These are phyloP conservation scores for Oplegnathus fasciatus DNA, from an alignment of 2,113 vertebrate genomes.

Conservation along the genomic window DNA sequence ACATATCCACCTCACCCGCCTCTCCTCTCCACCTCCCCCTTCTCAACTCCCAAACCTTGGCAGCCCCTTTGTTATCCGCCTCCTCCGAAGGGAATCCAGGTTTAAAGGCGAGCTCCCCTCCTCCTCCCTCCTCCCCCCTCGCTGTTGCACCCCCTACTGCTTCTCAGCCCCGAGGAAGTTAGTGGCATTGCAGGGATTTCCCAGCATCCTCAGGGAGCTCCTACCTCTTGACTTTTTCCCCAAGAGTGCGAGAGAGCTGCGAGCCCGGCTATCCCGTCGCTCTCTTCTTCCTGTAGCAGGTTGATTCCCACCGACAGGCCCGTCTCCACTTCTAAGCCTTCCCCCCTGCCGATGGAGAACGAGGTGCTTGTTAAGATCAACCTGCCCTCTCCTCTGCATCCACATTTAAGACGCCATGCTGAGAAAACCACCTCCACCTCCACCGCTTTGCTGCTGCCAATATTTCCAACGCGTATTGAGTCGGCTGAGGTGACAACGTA, in stretches of 20 bases:
- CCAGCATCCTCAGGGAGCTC: slow-evolving; percentile 63
- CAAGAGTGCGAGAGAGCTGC: slow-evolving; percentile 21
- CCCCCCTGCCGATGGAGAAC: slow-evolving; percentile 14
- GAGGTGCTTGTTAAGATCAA: slow-evolving; percentile 62
- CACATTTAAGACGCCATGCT: slow-evolving; percentile 51
- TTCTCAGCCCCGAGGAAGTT: slow-evolving; percentile 48
- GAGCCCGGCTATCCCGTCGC: neutral
- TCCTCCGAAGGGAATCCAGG: slow-evolving; percentile 49
- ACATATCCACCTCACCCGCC: slow-evolving; percentile 62
- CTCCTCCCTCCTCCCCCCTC: neutral
- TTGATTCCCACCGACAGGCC: slow-evolving; percentile 65
- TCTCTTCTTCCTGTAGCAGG: slow-evolving; percentile 50
- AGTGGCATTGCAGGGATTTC: slow-evolving; percentile 57
- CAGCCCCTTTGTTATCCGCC: slow-evolving; percentile 40
- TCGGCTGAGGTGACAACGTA: slow-evolving; percentile 36
- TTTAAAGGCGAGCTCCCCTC: slow-evolving; percentile 27
- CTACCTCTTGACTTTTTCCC: slow-evolving; percentile 30
- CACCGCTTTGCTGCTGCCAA: slow-evolving; percentile 26
- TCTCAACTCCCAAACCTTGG: slow-evolving; percentile 32
- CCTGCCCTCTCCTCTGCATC: slow-evolving; percentile 33
- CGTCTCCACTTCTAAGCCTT: slow-evolving; percentile 58
- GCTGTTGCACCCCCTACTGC: neutral
- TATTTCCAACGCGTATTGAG: slow-evolving; percentile 43
- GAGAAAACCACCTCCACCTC: slow-evolving; percentile 45
- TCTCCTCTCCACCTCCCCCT: neutral